Conservation (phyloP, 1,140 invertebrate species). For the Copidosoma floridanum region DNA sequence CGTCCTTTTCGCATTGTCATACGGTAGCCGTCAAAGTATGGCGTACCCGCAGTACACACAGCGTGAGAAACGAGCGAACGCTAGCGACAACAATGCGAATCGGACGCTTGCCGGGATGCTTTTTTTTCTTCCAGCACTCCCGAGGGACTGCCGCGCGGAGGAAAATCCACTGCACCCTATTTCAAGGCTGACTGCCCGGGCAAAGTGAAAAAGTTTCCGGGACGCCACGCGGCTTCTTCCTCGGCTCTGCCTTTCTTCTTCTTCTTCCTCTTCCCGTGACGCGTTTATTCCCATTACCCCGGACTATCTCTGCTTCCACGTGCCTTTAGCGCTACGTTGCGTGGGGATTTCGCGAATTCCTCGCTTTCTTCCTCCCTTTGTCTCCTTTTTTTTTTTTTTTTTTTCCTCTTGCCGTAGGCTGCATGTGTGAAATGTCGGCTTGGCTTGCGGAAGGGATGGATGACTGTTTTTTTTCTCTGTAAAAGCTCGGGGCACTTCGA, state of each 20-base stretch:
- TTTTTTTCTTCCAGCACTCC: too few relatives aligned
- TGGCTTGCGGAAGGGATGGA: too few relatives aligned
- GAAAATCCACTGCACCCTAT: conserved; percentile 34
- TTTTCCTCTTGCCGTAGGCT: too few relatives aligned
- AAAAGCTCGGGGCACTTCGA: too few relatives aligned
- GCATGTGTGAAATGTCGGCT: too few relatives aligned
- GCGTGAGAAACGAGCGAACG: neutral
- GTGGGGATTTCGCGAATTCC: neutral
- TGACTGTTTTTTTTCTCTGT: too few relatives aligned
- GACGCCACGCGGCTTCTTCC: conserved; percentile 20
- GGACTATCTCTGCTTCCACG: neutral
- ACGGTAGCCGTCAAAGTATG: neutral
- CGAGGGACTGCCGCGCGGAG: conserved; percentile 3
- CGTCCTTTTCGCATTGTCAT: neutral
- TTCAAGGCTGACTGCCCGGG: conserved; percentile 48
- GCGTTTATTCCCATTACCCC: conserved; percentile 39
- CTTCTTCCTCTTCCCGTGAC: too few relatives aligned
- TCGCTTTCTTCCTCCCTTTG: too few relatives aligned
- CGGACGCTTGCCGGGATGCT: too few relatives aligned
- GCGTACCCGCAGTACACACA: conserved; percentile 11
- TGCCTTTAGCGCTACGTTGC: neutral
- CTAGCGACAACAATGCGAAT: neutral
- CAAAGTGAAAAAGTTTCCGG: conserved; percentile 49
- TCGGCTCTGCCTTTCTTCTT: too few relatives aligned
- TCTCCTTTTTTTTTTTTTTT: too few relatives aligned